Percentiles rank a stretch among this genome's conserved stretches.
Evolutionary conservation across 1,140 invertebrate genomes (phyloP).

Genomic region (Chironomus striatipennis): DNA sequence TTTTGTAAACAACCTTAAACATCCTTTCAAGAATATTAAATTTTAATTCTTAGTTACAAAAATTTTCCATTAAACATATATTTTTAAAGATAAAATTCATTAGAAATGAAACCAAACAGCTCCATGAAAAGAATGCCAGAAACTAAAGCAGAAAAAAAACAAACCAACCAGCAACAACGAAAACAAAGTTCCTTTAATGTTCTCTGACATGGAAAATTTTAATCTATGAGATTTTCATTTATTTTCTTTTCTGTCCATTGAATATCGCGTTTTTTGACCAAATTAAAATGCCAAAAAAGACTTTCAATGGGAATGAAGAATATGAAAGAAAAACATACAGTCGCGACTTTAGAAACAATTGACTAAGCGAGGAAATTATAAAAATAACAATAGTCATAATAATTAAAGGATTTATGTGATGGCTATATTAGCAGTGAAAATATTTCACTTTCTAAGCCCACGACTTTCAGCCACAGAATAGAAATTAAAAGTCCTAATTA

Average conservation of each 20-base stretch:
- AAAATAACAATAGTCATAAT: not conserved
- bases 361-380: not conserved
- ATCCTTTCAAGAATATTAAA: no score
- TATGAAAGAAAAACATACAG: not conserved
- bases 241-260: not conserved
- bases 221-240: not conserved
- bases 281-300: not conserved
- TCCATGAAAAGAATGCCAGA: not conserved
- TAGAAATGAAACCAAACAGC: not conserved
- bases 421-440: not conserved
- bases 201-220: slow-evolving; percentile 13
- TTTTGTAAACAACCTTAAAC: no score
- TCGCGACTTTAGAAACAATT: not conserved
- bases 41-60: no score
- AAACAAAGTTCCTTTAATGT: not conserved
- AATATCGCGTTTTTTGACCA: not conserved
- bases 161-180: not conserved
- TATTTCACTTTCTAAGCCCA: not conserved
- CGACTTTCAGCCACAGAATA: not conserved
- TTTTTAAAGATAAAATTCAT: no score
- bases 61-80: no score
- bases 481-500: slow-evolving; percentile 9
- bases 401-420: slow-evolving; percentile 3
- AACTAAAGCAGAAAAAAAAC: not conserved
- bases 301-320: no score